These are phyloP conservation scores for Netelia melanura DNA, from an alignment of 2,888 invertebrate genomes.

Conservation along the genomic window DNA sequence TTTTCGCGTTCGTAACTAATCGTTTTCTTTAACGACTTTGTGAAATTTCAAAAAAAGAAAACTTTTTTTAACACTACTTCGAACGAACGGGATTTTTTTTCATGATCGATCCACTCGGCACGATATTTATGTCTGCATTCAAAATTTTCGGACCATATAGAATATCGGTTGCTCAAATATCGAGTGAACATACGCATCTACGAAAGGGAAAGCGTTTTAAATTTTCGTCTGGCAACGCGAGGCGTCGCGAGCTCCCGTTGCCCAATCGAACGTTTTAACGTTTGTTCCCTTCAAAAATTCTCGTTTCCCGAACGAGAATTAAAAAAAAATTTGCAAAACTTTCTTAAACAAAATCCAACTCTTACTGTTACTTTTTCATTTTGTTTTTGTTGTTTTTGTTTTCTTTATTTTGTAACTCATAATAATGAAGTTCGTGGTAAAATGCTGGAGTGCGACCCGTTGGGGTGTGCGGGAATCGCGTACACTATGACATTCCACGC, in stretches of 20 bases:
- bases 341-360: not conserved
- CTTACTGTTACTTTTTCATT: not conserved
- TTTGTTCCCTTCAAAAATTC: not conserved
- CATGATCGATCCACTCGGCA: no score
- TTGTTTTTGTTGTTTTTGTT: not conserved
- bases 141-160: not conserved
- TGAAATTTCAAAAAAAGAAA: no score
- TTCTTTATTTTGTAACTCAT: not conserved
- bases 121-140: no score
- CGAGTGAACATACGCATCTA: not conserved
- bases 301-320: not conserved
- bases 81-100: no score
- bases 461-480: not conserved
- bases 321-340: not conserved
- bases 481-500: slow-evolving; percentile 36
- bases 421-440: not conserved
- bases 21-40: no score
- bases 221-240: not conserved
- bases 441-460: not conserved
- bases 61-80: no score
- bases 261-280: not conserved
- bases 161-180: not conserved
- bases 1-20: no score
- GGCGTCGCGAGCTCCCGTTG: not conserved
- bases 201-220: not conserved